Evolutionary conservation across 2,797 vertebrate genomes (phyloP).

Genomic region (Oreochromis grahami): DNA sequence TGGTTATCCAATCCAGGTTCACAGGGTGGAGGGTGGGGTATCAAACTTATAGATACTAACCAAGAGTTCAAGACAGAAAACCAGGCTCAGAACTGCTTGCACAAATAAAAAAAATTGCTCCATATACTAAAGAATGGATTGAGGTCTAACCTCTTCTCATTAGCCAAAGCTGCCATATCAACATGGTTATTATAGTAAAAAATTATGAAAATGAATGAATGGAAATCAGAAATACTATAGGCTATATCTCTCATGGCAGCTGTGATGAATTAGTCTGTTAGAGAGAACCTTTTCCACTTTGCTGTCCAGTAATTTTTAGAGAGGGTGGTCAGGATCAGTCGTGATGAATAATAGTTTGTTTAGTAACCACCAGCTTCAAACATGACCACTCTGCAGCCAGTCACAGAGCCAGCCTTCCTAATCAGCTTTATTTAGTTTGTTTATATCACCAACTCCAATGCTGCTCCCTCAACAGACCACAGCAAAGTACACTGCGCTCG

Average conservation of each 20-base stretch:
- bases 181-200: neutral
- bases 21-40: neutral
- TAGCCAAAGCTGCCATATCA: neutral
- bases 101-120: rapidly evolving
- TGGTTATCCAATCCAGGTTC: neutral
- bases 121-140: neutral
- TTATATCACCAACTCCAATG: neutral
- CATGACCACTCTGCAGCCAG: neutral
- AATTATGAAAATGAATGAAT: neutral
- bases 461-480: neutral
- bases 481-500: neutral
- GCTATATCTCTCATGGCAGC: neutral
- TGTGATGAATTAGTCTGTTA: neutral
- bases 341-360: neutral
- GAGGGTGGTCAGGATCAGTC: neutral
- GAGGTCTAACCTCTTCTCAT: neutral
- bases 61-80: neutral
- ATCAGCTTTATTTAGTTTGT: neutral
- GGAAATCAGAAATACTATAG: neutral
- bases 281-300: neutral
- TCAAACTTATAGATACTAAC: neutral
- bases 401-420: neutral
- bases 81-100: neutral
- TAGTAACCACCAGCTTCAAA: neutral
- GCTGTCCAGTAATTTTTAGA: neutral